Percentiles rank a stretch among this genome's conserved stretches.
Evolutionary conservation across 2,888 invertebrate species (phyloP).

Genomic region (Desoria tigrina): DNA sequence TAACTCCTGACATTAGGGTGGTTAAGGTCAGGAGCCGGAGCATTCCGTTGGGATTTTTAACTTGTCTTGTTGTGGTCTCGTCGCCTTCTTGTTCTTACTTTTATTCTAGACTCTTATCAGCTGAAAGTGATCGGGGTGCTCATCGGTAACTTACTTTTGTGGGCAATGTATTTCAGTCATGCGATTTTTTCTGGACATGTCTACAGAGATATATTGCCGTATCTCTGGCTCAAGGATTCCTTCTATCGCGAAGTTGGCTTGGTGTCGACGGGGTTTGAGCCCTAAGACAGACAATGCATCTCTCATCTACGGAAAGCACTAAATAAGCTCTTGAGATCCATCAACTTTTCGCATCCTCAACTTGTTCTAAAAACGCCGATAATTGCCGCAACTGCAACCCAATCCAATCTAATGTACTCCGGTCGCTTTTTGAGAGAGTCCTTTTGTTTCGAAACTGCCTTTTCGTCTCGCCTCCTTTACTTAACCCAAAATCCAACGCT

Average conservation of each 20-base stretch:
- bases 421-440: not conserved
- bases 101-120: not conserved
- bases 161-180: not conserved
- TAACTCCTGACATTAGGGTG: constrained; percentile 11
- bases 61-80: constrained; percentile 9
- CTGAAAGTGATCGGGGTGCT: constrained; percentile 4
- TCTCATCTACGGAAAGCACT: not conserved
- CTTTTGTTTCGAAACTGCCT: constrained; percentile 1
- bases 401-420: constrained; percentile 3
- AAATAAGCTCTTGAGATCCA: not conserved
- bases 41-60: constrained; percentile 3
- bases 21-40: constrained; percentile 3
- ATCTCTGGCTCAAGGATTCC: no score
- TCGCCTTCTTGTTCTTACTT: not conserved
- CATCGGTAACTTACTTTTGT: not conserved
- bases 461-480: constrained; percentile 13
- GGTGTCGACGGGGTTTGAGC: no score
- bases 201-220: no score
- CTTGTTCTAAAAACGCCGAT: constrained; percentile 5
- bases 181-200: constrained; percentile 3
- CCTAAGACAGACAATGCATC: not conserved
- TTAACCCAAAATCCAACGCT: not conserved
- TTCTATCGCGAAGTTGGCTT: no score
- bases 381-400: not conserved
- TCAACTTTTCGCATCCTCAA: constrained; percentile 15